A percentile compares a stretch with the other conserved stretches of the same genome.
phyloP scores from a whole-genome alignment of 1,140 invertebrate genomes.

The Rhopalosiphum maidis region DNA sequence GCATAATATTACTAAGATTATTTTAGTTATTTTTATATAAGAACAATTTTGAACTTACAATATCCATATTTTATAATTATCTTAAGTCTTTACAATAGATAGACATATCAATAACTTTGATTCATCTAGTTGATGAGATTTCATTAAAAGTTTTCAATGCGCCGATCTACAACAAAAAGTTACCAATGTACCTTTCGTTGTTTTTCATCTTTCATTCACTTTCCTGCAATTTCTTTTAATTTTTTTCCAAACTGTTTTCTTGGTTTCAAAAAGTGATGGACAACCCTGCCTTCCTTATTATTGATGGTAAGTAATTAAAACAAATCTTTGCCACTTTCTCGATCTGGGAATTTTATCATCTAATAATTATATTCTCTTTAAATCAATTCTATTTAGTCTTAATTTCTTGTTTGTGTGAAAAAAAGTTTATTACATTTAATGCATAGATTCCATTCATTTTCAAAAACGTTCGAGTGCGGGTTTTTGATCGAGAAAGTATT shows the following conservation, averaged over 20 bases:
- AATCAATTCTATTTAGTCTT: not conserved
- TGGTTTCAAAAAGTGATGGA: conserved; percentile 48
- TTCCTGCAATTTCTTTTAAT: not conserved
- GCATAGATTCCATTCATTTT: not conserved
- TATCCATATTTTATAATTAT: not conserved
- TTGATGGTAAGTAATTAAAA: conserved; percentile 52
- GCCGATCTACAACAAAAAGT: conserved; percentile 52
- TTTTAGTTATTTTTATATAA: not conserved
- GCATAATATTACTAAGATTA: not conserved
- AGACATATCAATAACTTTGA: not conserved
- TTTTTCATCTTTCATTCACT: not conserved
- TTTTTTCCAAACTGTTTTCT: conserved; percentile 12
- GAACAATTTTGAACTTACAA: not conserved
- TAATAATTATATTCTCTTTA: not conserved
- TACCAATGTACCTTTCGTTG: conserved; percentile 14
- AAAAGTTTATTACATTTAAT: not conserved
- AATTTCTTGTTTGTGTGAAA: not conserved
- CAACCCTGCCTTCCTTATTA: conserved; percentile 26
- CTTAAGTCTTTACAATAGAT: conserved; percentile 44
- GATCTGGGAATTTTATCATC: not conserved
- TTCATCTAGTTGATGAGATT: conserved; percentile 49
- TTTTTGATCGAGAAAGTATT: conserved; percentile 42
- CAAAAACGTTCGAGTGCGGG: not conserved
- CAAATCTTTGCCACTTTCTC: conserved; percentile 39
- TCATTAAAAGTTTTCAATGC: conserved; percentile 45